phyloP scores from a whole-genome alignment of 2,797 vertebrate species.

The Rhynchotus rufescens region DNA sequence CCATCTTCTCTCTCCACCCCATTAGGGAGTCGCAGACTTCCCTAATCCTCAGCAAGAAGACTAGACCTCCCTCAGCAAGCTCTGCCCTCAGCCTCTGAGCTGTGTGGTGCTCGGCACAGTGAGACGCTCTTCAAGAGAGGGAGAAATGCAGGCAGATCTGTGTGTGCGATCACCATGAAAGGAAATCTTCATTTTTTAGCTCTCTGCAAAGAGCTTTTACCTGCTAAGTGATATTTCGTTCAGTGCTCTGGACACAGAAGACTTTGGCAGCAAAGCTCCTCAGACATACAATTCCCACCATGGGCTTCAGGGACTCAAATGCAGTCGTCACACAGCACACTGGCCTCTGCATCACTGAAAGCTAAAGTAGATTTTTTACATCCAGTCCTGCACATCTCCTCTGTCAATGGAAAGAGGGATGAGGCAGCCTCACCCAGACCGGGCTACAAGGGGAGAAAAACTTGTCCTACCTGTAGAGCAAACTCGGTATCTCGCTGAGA shows the following conservation, averaged over 20 bases:
- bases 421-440: neutral
- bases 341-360: neutral
- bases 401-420: neutral
- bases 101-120: no score
- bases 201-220: neutral
- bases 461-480: neutral
- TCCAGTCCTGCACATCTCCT: neutral
- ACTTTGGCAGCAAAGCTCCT: rapidly evolving
- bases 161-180: no score
- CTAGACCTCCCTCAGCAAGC: no score
- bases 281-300: rapidly evolving
- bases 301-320: neutral
- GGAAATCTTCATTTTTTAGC: no score
- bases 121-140: no score
- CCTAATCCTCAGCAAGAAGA: no score
- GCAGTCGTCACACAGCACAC: rapidly evolving
- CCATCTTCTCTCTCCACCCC: no score
- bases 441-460: neutral
- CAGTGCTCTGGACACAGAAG: neutral
- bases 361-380: neutral
- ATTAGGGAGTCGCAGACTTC: no score
- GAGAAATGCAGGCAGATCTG: no score
- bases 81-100: no score
- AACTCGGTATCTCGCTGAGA: neutral
- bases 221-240: rapidly evolving